These are phyloP conservation scores for Nephrotoma flavescens DNA, from an alignment of 2,888 invertebrate genomes.

Conservation along the genomic window DNA sequence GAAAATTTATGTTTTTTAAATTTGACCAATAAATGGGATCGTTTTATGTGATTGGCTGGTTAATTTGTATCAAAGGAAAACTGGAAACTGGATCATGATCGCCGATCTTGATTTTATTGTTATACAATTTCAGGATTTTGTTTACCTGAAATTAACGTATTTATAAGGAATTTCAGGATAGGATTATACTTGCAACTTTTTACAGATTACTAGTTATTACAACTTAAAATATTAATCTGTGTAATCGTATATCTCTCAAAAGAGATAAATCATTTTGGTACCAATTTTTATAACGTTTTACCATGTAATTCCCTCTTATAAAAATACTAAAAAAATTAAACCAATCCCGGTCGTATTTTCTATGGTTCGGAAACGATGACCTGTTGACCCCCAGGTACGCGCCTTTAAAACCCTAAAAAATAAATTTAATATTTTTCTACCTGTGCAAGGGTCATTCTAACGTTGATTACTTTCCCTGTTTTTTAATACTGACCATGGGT, in stretches of 20 bases:
- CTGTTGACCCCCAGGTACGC: neutral
- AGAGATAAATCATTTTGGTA: neutral
- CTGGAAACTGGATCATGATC: neutral
- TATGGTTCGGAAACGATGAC: neutral
- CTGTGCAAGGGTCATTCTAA: neutral
- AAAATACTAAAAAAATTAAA: neutral
- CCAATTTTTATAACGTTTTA: neutral
- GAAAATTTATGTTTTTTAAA: neutral
- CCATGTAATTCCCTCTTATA: neutral
- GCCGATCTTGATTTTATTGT: neutral
- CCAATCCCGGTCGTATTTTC: neutral
- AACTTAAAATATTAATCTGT: no score
- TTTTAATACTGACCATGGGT: neutral
- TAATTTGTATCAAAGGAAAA: neutral
- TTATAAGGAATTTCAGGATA: neutral
- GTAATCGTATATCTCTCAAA: no score
- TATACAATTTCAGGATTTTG: neutral
- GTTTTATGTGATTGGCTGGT: neutral
- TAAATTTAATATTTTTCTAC: neutral
- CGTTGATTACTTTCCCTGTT: neutral
- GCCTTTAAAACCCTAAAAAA: neutral
- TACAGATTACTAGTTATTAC: no score
- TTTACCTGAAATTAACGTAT: neutral
- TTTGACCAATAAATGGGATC: neutral
- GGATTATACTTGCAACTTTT: no score